Evolutionary conservation across 2,888 invertebrate genomes (phyloP).

Genomic region (Lasius fuliginosus): DNA sequence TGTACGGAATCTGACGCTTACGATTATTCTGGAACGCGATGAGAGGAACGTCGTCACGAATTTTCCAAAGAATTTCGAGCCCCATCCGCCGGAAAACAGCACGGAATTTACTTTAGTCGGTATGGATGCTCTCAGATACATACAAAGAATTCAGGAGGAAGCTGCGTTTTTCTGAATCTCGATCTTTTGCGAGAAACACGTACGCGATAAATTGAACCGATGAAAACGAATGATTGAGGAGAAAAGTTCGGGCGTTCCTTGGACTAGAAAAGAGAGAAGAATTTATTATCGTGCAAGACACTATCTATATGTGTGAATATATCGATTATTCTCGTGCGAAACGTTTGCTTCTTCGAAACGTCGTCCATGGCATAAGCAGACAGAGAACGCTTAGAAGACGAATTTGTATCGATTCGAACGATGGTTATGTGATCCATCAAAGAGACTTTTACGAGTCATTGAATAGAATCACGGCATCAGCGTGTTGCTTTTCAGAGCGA

Average conservation of each 20-base stretch:
- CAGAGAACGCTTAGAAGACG: slow-evolving; percentile 1
- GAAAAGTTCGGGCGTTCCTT: not conserved
- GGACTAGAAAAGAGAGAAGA: not conserved
- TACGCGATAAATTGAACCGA: slow-evolving; percentile 11
- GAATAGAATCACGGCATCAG: not conserved
- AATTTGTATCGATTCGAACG: slow-evolving; percentile 42
- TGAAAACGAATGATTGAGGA: not conserved
- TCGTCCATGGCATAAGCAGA: not conserved
- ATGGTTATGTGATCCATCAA: slow-evolving; percentile 34
- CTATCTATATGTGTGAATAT: not conserved
- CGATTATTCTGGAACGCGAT: slow-evolving; percentile 75
- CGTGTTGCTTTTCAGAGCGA: slow-evolving; percentile 6
- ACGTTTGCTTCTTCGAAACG: not conserved
- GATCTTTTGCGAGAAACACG: slow-evolving; percentile 18
- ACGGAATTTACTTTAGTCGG: slow-evolving; percentile 74
- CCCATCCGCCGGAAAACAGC: slow-evolving; percentile 70
- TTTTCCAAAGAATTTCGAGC: slow-evolving; percentile 75
- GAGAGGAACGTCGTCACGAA: slow-evolving; percentile 67
- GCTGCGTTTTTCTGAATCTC: slow-evolving; percentile 49
- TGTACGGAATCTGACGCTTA: slow-evolving; percentile 73
- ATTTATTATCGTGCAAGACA: slow-evolving; percentile 21
- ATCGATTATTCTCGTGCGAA: slow-evolving; percentile 15
- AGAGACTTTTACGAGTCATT: slow-evolving; percentile 45
- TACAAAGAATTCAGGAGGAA: slow-evolving; percentile 74
- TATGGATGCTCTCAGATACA: slow-evolving; percentile 76